These are phyloP conservation scores for Elgonia sp. DNA, from an alignment of 2,888 invertebrate genomes.

Conservation along the genomic window DNA sequence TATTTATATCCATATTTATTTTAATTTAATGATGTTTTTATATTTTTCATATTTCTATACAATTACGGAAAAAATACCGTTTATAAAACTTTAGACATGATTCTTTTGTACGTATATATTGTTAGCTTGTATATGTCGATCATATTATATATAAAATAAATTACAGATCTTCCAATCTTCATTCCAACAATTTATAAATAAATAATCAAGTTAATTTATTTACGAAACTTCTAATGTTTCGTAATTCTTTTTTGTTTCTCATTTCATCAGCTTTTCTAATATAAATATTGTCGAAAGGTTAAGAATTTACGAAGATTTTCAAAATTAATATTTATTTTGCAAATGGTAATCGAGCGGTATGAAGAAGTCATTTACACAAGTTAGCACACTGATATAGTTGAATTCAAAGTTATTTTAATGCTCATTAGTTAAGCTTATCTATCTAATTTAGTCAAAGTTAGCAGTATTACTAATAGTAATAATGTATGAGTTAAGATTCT, in stretches of 20 bases:
- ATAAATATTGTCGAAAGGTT: neutral
- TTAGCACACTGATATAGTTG: constrained; percentile 35
- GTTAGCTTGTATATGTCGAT: too few relatives aligned
- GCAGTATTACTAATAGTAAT: constrained; percentile 29
- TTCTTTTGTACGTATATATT: too few relatives aligned
- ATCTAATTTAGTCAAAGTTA: constrained; percentile 43
- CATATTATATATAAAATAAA: too few relatives aligned
- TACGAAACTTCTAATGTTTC: neutral
- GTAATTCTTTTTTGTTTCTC: neutral
- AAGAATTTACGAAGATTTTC: neutral
- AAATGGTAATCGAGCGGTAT: constrained; percentile 3
- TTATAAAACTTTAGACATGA: too few relatives aligned
- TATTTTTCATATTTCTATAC: too few relatives aligned
- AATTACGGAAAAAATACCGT: too few relatives aligned
- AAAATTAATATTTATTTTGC: constrained; percentile 22
- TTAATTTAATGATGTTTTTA: too few relatives aligned
- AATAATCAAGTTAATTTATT: too few relatives aligned
- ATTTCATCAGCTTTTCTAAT: neutral
- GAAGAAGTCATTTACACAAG: constrained; percentile 42
- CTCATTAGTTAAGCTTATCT: constrained; percentile 48
- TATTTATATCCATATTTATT: too few relatives aligned
- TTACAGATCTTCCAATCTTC: too few relatives aligned
- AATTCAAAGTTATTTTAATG: constrained; percentile 49
- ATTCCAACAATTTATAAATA: too few relatives aligned
- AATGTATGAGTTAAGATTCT: constrained; percentile 25